Base-by-base conservation (phyloP, 2,797 vertebrate species). In the Amazona ochrocephala region DNA sequence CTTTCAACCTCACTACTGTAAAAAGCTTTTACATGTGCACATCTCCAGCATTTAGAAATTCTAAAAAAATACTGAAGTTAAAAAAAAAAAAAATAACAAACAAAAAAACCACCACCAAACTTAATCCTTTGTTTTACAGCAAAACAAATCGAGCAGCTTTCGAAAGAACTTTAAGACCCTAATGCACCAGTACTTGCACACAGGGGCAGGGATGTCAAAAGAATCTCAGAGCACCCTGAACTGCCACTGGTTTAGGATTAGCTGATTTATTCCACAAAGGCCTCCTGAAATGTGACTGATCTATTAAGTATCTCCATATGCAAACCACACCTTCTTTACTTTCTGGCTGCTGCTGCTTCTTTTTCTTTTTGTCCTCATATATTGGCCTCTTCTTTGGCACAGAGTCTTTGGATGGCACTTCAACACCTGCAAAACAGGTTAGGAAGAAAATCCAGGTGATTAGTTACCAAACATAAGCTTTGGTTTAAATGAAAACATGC, bases 391-490 rank as follows among this genome's bases (percentile, higher is more conserved):
- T 99, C 98, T 99, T 99, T 98, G 98, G 98, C 98, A 99, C 85
- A 9, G 98, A 98, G 95, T 99, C 99, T 98, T 99, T 99, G 97
- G 98, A 99, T 97, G 99, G 99, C 98, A 99, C 99, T 97, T 99
- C 99, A 94, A 99, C 98, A 95, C 99, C 99, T 99, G 37, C 45
- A 62, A 37, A 75, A 76, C 13, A 78, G 73, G 14, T 41, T 60
- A 58, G 45, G 45, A 81, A 56, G 24, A 78, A 84, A 92, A 83
- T 29, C 17, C 9, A 76, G 12, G 30, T 30, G 61, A 90, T 42
- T 68, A 64, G 50, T 26, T 41, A 61, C 41, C 51, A 65, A 87
- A 68, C 16, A 32, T 27, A 56, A 62, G 27, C 5, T 88, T 51
- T 44, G 3, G 10, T 85, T 92, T 74, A 84, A 79, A 54, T 20